Base-by-base conservation (phyloP, 2,888 invertebrate genomes). In the Caenorhabditis sinica region DNA sequence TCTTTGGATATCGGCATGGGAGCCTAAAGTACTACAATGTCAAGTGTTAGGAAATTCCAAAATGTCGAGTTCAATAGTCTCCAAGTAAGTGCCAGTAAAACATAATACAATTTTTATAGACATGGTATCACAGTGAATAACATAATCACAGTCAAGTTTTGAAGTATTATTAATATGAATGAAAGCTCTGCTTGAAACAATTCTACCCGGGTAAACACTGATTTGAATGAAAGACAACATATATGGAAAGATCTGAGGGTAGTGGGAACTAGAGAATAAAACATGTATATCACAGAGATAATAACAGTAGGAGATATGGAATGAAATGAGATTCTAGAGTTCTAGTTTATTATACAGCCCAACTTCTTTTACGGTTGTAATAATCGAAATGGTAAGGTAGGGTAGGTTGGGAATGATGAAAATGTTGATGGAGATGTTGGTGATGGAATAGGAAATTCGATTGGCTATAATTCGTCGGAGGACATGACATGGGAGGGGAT, bases 141-240 rank as follows among this genome's bases (percentile, higher is more conserved):
- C n/a, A 20, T n/a, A 49, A 49, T 20, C 49, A 49, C 49, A 28
- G 1, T 51, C 20, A 20, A 51, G 2, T 8, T 9, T 51, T 20
- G 11, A 20, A 51, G 5, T 9, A 51, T 51, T 6, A 51, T n/a
- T 45, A 5, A 20, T 33, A 58, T 40, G 30, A 69, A 69, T 45
- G 66, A 76, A 76, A 76, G 68, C 60, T 76, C 43, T 68, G 58
- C 36, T 66, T 49, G 13, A 45, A 61, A 25, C n/a, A 43, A 45
- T 49, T 69, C 74, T 80, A 83, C 83, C 83, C 83, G 83, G 71
- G 28, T 43, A 30, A 63, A 83, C 75, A 79, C 73, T 80, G 83
- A 66, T 71, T 45, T 53, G 69, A 82, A 76, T 61, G 73, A 82
- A 76, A 73, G 75, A 71, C 75, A 56, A 63, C 40, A 11, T 40